Base-by-base conservation (phyloP, 2,797 vertebrate species). In the Enteromius paludinosus region DNA sequence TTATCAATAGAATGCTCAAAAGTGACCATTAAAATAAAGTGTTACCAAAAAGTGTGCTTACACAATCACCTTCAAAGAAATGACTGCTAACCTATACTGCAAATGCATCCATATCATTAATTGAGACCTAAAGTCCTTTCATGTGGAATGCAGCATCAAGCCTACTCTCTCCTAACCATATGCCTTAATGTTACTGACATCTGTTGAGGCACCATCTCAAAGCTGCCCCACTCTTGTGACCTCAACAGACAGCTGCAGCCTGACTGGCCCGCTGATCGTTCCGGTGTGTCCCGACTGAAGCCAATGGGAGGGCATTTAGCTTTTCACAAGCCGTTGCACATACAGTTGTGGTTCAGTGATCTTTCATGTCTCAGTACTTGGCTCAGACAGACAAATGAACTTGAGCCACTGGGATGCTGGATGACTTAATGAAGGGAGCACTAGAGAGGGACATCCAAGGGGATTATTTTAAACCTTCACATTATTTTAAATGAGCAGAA, bases 271-370 rank as follows among this genome's bases (percentile, higher is more conserved):
- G 66, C 49, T 62, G 83, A 85, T 83, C 82, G 38, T 80, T 84
- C 61, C 3, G 7, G 25, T 74, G 6, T 35, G 54, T 8, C 68
- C 66, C 23, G 2, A 71, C 43, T 45, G 30, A 75, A 72, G 54
- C 28, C 41, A 33, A 66, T 62, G 82, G 59, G 71, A 69, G 41
- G 45, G 52, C 74, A 76, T 61, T 69, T 81, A 78, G 77, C 70
- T 78, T 80, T 85, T 84, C 78, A 83, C 83, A 81, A 70, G 75
- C 75, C 59, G 52, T 70, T 79, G 81, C 79, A 82, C 79, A 82
- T 69, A 52, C 65, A 23, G 65, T 83, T 87, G 76, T 83, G 77
- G 85, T 66, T 84, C 80, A 82, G 35, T 65, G 71, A 61, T 83
- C 61, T 78, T 68, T 84, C 69, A 87, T 81, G 73, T 83, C 76